Conservation (phyloP, 2,113 vertebrate genomes). For the Leptocoma aspasia region DNA sequence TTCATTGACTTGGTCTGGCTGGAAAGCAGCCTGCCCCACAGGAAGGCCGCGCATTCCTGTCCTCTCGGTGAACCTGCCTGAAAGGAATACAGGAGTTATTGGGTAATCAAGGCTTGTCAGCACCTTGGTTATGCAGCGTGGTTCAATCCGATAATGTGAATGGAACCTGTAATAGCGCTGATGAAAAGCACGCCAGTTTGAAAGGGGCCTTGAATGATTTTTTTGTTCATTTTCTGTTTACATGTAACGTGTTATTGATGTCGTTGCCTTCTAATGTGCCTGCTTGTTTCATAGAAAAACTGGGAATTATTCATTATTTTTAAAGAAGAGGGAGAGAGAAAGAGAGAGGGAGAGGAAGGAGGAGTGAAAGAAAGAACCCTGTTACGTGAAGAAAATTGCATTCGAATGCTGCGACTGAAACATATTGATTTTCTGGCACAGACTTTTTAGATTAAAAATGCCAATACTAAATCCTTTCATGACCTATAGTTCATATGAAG, state of each 20-base stretch:
- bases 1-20: conserved; percentile 76
- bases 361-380: conserved; percentile 74
- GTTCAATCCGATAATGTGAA: conserved; percentile 90
- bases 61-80: conserved; percentile 89
- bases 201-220: conserved; percentile 85
- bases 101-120: conserved; percentile 93
- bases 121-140: conserved; percentile 91
- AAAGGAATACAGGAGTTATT: conserved; percentile 89
- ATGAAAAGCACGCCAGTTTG: conserved; percentile 86
- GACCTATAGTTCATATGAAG: conserved; percentile 92
- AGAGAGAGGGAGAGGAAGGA: conserved; percentile 59
- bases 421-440: conserved; percentile 95
- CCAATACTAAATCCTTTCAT: conserved; percentile 94
- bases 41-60: conserved; percentile 86
- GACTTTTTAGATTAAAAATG: conserved; percentile 95
- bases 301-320: conserved; percentile 82
- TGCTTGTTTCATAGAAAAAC: conserved; percentile 84
- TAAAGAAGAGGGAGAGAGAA: conserved; percentile 44
- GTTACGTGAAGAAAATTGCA: conserved; percentile 82
- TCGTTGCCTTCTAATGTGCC: conserved; percentile 80
- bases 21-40: conserved; percentile 81
- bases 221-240: conserved; percentile 90
- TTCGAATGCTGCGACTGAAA: conserved; percentile 82
- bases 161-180: conserved; percentile 87
- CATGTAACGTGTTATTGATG: conserved; percentile 86